Percentiles rank a stretch among this genome's conserved stretches.
Conservation (phyloP, 1,140 invertebrate genomes). For the Drosophila persimilis region DNA sequence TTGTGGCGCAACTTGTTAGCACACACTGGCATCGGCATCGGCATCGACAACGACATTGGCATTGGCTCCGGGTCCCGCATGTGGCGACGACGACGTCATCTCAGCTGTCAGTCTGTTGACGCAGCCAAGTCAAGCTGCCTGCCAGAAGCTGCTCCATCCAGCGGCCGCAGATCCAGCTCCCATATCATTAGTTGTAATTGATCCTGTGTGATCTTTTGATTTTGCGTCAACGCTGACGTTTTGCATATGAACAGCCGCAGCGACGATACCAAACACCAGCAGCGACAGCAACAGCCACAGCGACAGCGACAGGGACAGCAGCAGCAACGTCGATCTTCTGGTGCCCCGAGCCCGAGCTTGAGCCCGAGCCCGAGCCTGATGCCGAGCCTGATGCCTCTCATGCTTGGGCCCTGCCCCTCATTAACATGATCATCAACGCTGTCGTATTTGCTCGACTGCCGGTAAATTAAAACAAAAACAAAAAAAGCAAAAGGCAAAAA, state of each 20-base stretch:
- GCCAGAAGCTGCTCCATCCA: constrained; percentile 11
- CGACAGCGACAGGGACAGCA: constrained; percentile 1
- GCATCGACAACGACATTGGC: too few species aligned
- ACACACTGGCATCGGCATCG: constrained; percentile 5
- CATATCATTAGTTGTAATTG: constrained; percentile 82
- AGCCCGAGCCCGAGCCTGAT: not conserved
- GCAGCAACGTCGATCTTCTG: constrained; percentile 25
- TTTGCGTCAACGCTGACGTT: constrained; percentile 76
- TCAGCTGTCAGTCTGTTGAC: constrained; percentile 50
- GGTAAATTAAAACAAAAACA: constrained; percentile 64
- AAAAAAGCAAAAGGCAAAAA: constrained; percentile 10
- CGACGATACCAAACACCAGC: constrained; percentile 54
- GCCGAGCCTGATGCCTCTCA: constrained; percentile 5
- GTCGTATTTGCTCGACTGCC: constrained; percentile 76
- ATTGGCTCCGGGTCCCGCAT: constrained; percentile 64
- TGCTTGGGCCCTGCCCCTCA: constrained; percentile 61
- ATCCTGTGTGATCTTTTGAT: constrained; percentile 81
- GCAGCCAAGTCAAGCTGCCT: constrained; percentile 54
- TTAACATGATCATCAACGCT: constrained; percentile 81
- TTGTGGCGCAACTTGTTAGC: constrained; percentile 71
- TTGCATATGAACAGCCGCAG: constrained; percentile 46
- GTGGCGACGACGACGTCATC: constrained; percentile 42
- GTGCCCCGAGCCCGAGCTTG: too few species aligned
- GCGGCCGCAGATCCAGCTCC: constrained; percentile 11
- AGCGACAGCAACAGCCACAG: constrained; percentile 23